Evolutionary conservation across 2,113 vertebrate species (phyloP).

Genomic region (Noctilio leporinus): DNA sequence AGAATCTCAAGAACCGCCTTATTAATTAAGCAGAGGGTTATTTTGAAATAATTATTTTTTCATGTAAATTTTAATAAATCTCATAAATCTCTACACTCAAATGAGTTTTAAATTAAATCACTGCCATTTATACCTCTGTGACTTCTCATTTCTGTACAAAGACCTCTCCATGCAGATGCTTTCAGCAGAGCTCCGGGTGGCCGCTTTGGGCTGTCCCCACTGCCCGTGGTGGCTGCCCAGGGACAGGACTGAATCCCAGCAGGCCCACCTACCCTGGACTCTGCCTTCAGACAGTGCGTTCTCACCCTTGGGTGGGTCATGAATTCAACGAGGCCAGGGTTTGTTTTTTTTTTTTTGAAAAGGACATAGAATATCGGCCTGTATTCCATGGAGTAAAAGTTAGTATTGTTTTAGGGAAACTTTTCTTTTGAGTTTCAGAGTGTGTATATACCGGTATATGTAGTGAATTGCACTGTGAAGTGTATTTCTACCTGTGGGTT

Average conservation of each 20-base stretch:
- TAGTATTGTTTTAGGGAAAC: not conserved
- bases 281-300: not conserved
- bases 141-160: not conserved
- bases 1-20: not conserved
- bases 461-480: not conserved
- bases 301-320: not conserved
- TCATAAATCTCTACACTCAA: no score
- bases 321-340: not conserved
- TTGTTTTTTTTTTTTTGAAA: not conserved
- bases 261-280: not conserved
- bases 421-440: not conserved
- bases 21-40: not conserved
- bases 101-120: not conserved
- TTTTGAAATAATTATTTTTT: not conserved
- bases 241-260: not conserved
- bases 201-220: not conserved
- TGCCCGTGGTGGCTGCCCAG: not conserved
- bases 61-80: not conserved
- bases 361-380: not conserved
- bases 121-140: not conserved
- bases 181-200: not conserved
- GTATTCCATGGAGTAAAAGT: not conserved
- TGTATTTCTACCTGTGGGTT: not conserved
- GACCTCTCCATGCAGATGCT: not conserved
- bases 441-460: not conserved